Evolutionary conservation across 2,113 vertebrate genomes (phyloP).

Genomic region (Serinus canaria): DNA sequence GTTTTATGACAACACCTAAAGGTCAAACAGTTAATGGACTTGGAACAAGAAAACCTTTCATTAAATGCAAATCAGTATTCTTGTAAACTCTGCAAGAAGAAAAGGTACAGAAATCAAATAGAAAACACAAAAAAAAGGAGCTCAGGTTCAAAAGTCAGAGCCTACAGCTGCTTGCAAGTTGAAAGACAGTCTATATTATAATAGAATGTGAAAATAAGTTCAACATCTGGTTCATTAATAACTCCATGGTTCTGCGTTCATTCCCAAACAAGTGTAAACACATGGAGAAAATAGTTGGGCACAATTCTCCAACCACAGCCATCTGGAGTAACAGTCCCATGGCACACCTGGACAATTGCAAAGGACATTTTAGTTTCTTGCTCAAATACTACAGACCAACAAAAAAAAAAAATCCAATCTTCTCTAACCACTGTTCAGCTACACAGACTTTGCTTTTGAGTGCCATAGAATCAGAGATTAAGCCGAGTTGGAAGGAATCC

Average conservation of each 20-base stretch:
- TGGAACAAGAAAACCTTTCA: constrained; percentile 40
- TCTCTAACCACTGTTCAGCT: neutral
- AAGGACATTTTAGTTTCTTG: neutral
- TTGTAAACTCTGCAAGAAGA: neutral
- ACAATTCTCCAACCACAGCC: neutral
- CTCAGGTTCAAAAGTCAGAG: constrained; percentile 20
- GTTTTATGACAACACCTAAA: constrained; percentile 56
- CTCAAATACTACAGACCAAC: neutral
- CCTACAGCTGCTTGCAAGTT: neutral
- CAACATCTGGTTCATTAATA: neutral
- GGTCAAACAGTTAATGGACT: constrained; percentile 56
- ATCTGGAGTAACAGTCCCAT: neutral
- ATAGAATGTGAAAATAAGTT: neutral
- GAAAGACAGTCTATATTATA: neutral
- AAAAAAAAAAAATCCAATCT: neutral
- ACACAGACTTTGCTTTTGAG: neutral
- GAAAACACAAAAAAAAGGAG: neutral
- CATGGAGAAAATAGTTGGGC: neutral
- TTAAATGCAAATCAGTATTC: constrained; percentile 29
- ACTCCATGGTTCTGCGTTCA: neutral
- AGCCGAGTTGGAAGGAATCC: neutral
- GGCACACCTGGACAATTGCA: neutral
- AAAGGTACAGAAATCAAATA: constrained; percentile 19
- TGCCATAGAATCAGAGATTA: neutral
- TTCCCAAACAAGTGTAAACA: neutral